Evolutionary conservation across 2,113 vertebrate species (phyloP).

Genomic region (Austrofundulus limnaeus): DNA sequence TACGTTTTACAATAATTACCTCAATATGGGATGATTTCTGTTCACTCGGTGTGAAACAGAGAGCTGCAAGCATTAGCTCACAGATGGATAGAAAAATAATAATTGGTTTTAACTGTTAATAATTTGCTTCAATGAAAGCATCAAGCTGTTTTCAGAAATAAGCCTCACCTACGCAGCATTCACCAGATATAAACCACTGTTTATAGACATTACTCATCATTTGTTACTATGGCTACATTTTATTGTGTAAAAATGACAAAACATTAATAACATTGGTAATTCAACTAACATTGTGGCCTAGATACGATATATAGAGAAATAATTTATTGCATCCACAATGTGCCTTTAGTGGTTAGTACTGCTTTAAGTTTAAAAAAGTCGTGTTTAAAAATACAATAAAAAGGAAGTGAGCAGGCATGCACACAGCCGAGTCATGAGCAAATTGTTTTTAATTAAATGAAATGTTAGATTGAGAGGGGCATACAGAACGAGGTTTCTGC

Average conservation of each 20-base stretch:
- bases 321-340: too few relatives aligned
- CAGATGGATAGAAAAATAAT: neutral
- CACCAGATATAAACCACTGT: neutral
- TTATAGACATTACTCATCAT: neutral
- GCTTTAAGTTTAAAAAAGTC: too few relatives aligned
- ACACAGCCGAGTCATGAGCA: neutral
- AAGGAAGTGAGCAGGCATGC: neutral
- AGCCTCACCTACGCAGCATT: neutral
- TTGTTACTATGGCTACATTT: too few relatives aligned
- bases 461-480: neutral
- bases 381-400: constrained; percentile 21
- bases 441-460: constrained; percentile 17
- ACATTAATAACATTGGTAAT: too few relatives aligned
- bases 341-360: too few relatives aligned
- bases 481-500: constrained; percentile 3
- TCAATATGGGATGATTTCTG: constrained; percentile 16
- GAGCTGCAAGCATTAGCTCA: constrained; percentile 3
- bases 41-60: neutral
- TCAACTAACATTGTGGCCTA: too few relatives aligned
- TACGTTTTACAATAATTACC: constrained; percentile 34
- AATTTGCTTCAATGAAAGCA: too few relatives aligned
- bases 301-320: too few relatives aligned
- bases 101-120: too few relatives aligned
- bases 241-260: too few relatives aligned
- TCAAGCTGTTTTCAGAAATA: neutral